Evolutionary conservation across 2,113 vertebrate species (phyloP), one percentile per base, ranked within the genome.

Genomic region (Dasyprocta punctata): DNA sequence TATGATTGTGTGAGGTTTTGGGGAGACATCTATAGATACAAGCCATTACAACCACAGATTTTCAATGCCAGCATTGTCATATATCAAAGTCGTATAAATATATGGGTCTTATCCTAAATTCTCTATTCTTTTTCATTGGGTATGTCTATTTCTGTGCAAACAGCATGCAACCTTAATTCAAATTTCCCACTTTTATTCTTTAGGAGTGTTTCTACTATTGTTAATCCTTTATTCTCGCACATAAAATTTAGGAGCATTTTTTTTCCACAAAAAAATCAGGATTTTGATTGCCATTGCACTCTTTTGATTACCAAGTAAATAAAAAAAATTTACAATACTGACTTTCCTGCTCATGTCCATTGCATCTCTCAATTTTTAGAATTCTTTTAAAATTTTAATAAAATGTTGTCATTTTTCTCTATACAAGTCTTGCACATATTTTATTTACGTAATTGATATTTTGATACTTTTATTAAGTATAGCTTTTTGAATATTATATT

Each of bases 381-480:
- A 33, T 71, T 92, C 22, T 93, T 89, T 86, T 69, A 33, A 89
- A 71, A 52, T 69, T 24, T 33, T 84, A 86, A 78, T 78, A 92
- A 73, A 88, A 24, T 63, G 71, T 96, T 89, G 73, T 86, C 44
- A 86, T 54, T 82, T 54, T 92, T 77, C 22, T 84, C 5, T 88
- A 87, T 4, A 81, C 94, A 89, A 10, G 52, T 85, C 22, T 92
- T 91, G 14, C 4, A 94, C 24, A 90, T 24, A 56, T 92, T 92
- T 78, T 92, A 82, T 67, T 92, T 77, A 96, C 19, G 10, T 54
- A 89, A 93, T 86, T 85, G 89, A 14, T 82, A 85, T 58, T 94
- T 75, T 86, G 26, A 69, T 69, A 14, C 24, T 82, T 10, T 91
- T 63, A n/a, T 92, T 77, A 56, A 92, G 47, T 49, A 71, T 54